These are phyloP conservation scores for Gallinago solitaria DNA, from an alignment of 2,797 vertebrate species.

Conservation along the genomic window DNA sequence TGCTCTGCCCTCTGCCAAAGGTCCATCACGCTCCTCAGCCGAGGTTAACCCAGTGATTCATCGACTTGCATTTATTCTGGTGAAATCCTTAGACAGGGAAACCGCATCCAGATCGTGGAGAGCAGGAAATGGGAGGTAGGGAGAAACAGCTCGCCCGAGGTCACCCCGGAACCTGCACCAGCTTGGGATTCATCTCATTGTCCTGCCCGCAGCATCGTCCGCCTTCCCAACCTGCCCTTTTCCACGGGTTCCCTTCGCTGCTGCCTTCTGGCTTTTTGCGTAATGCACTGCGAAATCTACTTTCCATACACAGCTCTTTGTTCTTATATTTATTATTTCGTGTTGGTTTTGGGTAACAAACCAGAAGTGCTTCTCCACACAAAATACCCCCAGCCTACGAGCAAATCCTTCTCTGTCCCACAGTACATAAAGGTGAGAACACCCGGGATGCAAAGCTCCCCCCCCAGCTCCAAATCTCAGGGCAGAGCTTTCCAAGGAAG, in stretches of 20 bases:
- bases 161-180: background rate
- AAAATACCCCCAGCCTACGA: background rate
- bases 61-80: background rate
- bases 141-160: background rate
- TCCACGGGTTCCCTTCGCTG: background rate
- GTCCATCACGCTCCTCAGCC: background rate
- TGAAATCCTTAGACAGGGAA: background rate
- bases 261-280: background rate
- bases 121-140: background rate
- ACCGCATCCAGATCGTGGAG: background rate
- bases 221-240: background rate
- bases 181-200: background rate
- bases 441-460: background rate
- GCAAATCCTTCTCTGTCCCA: background rate
- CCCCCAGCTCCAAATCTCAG: background rate
- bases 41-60: background rate
- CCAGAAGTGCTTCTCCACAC: background rate
- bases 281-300: background rate
- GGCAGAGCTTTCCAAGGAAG: background rate
- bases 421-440: background rate
- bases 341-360: background rate
- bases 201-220: background rate
- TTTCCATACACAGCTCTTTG: slow-evolving; percentile 11
- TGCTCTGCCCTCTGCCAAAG: background rate
- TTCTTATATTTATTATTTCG: slow-evolving; percentile 4